A percentile compares a stretch with the other conserved stretches of the same genome.
Conservation (phyloP, 2,797 vertebrate species). For the Jordanella pulchra region DNA sequence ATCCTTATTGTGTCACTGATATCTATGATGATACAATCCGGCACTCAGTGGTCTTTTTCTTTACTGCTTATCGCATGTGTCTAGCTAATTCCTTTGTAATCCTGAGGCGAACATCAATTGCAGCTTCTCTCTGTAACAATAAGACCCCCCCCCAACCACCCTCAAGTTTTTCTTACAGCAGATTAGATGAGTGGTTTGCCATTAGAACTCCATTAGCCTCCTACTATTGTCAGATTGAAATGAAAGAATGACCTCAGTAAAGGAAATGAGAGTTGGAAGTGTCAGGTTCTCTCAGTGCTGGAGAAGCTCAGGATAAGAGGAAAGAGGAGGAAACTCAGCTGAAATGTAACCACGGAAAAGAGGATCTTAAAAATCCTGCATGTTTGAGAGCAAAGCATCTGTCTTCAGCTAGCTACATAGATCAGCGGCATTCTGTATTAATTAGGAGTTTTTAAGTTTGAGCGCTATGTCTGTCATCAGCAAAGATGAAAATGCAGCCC, state of each 20-base stretch:
- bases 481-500: slow-evolving; percentile 44
- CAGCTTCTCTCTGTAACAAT: slow-evolving; percentile 35
- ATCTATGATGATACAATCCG: slow-evolving; percentile 38
- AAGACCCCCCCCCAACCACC: slow-evolving; percentile 19
- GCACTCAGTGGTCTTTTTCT: slow-evolving; percentile 48
- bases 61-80: slow-evolving; percentile 54
- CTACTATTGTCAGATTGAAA: slow-evolving; percentile 32
- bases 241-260: slow-evolving; percentile 48
- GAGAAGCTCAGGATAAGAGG: slow-evolving; percentile 29
- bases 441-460: slow-evolving; percentile 14
- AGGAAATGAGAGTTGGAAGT: slow-evolving; percentile 28
- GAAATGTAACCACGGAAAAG: not conserved
- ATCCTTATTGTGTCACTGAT: slow-evolving; percentile 15
- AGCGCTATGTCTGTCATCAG: slow-evolving; percentile 24
- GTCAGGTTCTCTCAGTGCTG: slow-evolving; percentile 14
- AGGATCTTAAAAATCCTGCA: slow-evolving; percentile 3
- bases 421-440: slow-evolving; percentile 1
- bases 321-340: not conserved
- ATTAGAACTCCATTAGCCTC: slow-evolving; percentile 72
- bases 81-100: slow-evolving; percentile 59
- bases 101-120: slow-evolving; percentile 24
- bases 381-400: slow-evolving; percentile 5
- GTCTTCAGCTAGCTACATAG: not conserved
- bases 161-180: slow-evolving; percentile 60
- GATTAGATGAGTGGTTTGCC: slow-evolving; percentile 62